Conservation (phyloP, 1,140 invertebrate genomes). For the Spodoptera frugiperda region DNA sequence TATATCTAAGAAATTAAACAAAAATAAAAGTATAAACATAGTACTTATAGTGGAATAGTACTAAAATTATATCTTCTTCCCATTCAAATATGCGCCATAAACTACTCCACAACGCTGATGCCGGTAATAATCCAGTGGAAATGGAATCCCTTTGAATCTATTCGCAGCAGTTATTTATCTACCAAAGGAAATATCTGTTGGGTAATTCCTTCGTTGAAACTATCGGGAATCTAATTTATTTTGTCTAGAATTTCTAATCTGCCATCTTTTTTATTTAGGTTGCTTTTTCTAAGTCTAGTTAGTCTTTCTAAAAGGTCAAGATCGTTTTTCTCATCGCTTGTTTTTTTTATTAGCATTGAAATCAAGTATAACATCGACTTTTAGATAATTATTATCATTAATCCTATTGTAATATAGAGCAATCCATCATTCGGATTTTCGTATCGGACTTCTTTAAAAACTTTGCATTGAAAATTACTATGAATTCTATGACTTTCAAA, state of each 20-base stretch:
- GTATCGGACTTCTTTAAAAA: too few species aligned
- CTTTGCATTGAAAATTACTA: too few species aligned
- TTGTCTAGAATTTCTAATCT: not conserved
- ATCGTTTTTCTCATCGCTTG: too few species aligned
- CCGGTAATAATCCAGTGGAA: conserved; percentile 22
- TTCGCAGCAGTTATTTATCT: conserved; percentile 46
- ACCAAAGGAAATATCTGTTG: conserved; percentile 34
- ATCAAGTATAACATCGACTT: too few species aligned
- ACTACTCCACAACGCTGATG: conserved; percentile 21
- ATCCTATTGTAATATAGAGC: too few species aligned
- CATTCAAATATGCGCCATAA: conserved; percentile 22
- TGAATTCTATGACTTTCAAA: too few species aligned
- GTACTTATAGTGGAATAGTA: too few species aligned
- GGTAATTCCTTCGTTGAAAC: conserved; percentile 12
- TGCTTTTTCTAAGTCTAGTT: not conserved
- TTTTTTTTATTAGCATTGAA: too few species aligned
- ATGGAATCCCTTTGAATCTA: conserved; percentile 44
- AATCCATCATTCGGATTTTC: too few species aligned
- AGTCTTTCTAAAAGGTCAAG: not conserved
- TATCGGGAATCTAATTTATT: conserved; percentile 15
- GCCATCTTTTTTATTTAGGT: not conserved
- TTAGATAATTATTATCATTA: too few species aligned
- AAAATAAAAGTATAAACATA: too few species aligned
- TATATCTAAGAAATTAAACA: too few species aligned
- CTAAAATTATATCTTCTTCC: not conserved